Base-by-base conservation (phyloP, 2,888 invertebrate species). In the Leptura quadrifasciata region DNA sequence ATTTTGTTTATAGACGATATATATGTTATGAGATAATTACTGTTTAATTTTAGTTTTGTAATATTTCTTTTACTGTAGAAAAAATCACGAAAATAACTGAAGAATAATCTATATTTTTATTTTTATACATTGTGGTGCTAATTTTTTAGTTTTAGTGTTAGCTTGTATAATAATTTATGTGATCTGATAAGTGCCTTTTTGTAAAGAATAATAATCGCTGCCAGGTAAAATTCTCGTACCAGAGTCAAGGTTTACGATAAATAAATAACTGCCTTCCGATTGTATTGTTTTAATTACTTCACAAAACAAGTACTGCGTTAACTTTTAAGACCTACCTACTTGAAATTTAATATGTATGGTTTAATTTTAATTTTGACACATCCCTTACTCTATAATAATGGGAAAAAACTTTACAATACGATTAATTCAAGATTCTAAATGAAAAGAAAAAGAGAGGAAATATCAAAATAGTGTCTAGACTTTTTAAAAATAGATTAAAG, bases 141-240 rank as follows among this genome's bases (percentile, higher is more conserved):
- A 60, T 61, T 47, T 35, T n/a, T 52, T 58, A 58, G 21, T 39
- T 65, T 69, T 58, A 69, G n/a, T 20, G 8, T 71, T 70, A 71
- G 71, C 61, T 58, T 71, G 24, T 39, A 18, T 74, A 67, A 69
- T 75, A 71, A 73, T 76, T 55, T 27, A 68, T 80, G 77, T 80
- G 80, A 80, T 80, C 76, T 74, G n/a, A 76, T 72, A 39, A 60
- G 71, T 74, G 69, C 77, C 74, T 76, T 64, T 60, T 18, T 39
- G 1, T 61, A 71, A 61, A 61, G 68, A 47, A 64, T 79, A 47
- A 64, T 79, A 79, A 79, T 74, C 79, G 77, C 79, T 79, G 79
- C 79, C 77, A 79, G 61, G 20, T 61, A 71, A 39, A 15, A 12
- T 24, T 17, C 18, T 21, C 39, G 10, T 60, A 31, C 8, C 20